Evolutionary conservation across 2,113 vertebrate genomes (phyloP).

Genomic region (Campylomormyrus numenius): DNA sequence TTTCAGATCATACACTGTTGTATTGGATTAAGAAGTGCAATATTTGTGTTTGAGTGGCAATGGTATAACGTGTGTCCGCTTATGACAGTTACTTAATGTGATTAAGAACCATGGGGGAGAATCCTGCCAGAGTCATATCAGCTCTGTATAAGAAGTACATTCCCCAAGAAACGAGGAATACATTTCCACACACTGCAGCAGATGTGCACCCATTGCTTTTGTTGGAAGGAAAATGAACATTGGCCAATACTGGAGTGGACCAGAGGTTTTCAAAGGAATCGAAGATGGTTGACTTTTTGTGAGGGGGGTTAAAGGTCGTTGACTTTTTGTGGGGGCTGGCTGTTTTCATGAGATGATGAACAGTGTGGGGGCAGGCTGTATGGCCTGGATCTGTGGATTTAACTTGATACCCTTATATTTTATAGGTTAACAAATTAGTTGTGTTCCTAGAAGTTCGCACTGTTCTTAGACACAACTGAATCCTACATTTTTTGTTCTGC

Average conservation of each 20-base stretch:
- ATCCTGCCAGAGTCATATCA: not conserved
- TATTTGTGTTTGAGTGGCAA: conserved; percentile 15
- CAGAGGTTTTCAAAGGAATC: not conserved
- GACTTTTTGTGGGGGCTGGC: not conserved
- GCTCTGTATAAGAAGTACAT: not conserved
- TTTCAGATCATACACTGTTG: not conserved
- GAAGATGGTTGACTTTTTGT: not conserved
- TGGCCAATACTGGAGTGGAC: not conserved
- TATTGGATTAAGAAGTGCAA: conserved; percentile 15
- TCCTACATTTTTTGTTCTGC: not conserved
- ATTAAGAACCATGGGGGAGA: not conserved
- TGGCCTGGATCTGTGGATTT: not conserved
- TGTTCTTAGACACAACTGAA: not conserved
- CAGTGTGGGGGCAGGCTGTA: not conserved
- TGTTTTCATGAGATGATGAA: not conserved
- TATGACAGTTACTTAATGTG: not conserved
- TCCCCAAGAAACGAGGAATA: not conserved
- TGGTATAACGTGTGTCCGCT: not conserved
- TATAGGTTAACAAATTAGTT: not conserved
- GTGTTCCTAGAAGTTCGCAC: not conserved
- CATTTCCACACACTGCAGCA: not conserved
- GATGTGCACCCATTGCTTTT: not conserved
- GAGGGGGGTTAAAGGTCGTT: not conserved
- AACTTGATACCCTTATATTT: not conserved
- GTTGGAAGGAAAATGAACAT: not conserved